Evolutionary conservation across 2,113 vertebrate species (phyloP).

Genomic region (Calcarius ornatus): DNA sequence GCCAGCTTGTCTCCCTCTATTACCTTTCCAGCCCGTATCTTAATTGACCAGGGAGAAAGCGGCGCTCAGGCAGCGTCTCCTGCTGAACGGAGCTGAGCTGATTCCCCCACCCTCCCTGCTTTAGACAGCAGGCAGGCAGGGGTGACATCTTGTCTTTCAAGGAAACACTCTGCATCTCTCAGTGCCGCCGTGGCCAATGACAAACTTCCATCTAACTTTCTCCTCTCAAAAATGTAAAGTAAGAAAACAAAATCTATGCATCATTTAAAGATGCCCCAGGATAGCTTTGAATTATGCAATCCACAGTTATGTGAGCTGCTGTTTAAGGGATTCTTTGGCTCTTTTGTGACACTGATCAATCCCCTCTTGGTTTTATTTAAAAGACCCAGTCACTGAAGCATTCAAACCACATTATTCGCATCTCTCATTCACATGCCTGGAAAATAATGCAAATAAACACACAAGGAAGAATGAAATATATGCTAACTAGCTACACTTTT

Average conservation of each 20-base stretch:
- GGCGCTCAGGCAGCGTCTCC: not conserved
- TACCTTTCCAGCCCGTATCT: not conserved
- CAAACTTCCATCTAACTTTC: conserved; percentile 48
- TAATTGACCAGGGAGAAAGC: not conserved
- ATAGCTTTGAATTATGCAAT: conserved; percentile 76
- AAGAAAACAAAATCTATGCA: conserved; percentile 75
- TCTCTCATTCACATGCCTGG: conserved; percentile 42
- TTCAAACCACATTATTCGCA: conserved; percentile 32
- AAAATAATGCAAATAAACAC: conserved; percentile 63
- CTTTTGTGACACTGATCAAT: conserved; percentile 57
- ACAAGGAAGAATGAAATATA: conserved; percentile 60
- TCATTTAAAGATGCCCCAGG: conserved; percentile 75
- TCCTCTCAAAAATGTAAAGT: conserved; percentile 55
- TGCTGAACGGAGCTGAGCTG: not conserved
- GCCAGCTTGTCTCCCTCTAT: not conserved
- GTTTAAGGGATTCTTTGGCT: conserved; percentile 64
- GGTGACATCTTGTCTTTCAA: not conserved
- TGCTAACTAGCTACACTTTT: conserved; percentile 56
- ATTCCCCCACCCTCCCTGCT: not conserved
- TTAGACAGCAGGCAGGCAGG: not conserved
- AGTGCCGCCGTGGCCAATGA: not conserved
- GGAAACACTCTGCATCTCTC: not conserved
- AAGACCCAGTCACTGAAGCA: conserved; percentile 29
- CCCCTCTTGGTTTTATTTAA: conserved; percentile 47
- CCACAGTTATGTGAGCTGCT: conserved; percentile 58